A percentile compares a stretch with the other conserved stretches of the same genome.
phyloP scores from a whole-genome alignment of 2,888 invertebrate species.

The Acrobasis consociella region DNA sequence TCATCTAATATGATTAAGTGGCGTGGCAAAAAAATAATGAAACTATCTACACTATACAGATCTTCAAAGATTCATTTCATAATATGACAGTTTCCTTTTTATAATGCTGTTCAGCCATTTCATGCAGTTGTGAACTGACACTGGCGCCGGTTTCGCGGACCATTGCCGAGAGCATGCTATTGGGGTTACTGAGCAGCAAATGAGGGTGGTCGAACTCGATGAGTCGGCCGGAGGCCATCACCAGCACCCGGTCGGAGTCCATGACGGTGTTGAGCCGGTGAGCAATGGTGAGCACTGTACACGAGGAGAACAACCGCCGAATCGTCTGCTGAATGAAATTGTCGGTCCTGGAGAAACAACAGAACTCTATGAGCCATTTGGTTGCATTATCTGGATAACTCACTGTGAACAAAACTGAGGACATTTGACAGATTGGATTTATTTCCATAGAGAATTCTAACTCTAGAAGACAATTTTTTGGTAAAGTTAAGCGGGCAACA shows the following conservation, averaged over 20 bases:
- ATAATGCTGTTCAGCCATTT: conserved; percentile 53
- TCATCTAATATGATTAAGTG: background rate
- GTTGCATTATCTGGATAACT: too few relatives aligned
- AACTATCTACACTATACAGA: background rate
- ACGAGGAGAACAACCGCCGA: conserved; percentile 87
- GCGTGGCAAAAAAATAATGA: too few relatives aligned
- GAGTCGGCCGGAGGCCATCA: conserved; percentile 84
- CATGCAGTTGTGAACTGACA: conserved; percentile 56
- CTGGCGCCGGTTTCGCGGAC: conserved; percentile 85
- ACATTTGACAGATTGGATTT: too few relatives aligned
- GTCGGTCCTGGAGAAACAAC: conserved; percentile 76
- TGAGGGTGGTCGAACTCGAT: conserved; percentile 4
- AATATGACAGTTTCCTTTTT: background rate
- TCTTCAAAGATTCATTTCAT: too few relatives aligned
- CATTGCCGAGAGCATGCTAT: conserved; percentile 85
- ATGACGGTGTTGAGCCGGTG: conserved; percentile 95
- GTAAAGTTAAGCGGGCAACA: background rate
- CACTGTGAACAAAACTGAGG: too few relatives aligned
- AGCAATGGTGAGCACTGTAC: conserved; percentile 95
- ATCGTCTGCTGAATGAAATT: conserved; percentile 92
- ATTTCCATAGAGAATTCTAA: too few relatives aligned
- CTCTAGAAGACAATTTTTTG: background rate
- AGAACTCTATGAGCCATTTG: background rate
- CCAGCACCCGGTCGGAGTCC: conserved; percentile 94
- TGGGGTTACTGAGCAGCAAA: conserved; percentile 47